These are phyloP conservation scores for Paracentrotus lividus DNA, from an alignment of 53 echinoderm and acorn worm species.

Conservation along the genomic window DNA sequence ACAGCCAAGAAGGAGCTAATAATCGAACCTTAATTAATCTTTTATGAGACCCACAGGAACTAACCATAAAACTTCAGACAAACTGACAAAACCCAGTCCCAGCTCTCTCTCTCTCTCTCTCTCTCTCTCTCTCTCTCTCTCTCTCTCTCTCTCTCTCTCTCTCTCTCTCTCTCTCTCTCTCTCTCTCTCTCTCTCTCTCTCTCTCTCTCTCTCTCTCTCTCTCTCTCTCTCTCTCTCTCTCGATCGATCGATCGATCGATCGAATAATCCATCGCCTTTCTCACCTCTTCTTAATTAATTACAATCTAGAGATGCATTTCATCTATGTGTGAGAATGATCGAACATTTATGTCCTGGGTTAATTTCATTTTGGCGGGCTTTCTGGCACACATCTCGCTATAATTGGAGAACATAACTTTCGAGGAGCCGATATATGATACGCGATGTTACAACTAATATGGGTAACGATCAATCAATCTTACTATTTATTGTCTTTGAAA, in stretches of 20 bases:
- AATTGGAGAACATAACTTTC: conserved; percentile 19
- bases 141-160: background rate
- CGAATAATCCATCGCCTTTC: background rate
- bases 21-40: background rate
- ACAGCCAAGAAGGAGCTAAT: background rate
- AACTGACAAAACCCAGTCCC: background rate
- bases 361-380: background rate
- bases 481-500: background rate
- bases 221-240: background rate
- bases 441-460: background rate
- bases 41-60: background rate
- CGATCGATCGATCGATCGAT: background rate
- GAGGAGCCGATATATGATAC: background rate
- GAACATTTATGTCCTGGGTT: background rate
- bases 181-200: background rate
- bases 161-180: background rate
- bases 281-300: conserved; percentile 12
- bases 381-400: background rate
- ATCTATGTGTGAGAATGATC: background rate
- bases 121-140: background rate
- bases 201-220: background rate
- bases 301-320: background rate
- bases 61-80: background rate
- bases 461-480: background rate
- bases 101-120: conserved; percentile 4